A percentile compares a stretch with the other conserved stretches of the same genome.
phyloP scores from a whole-genome alignment of 2,888 invertebrate species.

The Drosophila paramelanica region DNA sequence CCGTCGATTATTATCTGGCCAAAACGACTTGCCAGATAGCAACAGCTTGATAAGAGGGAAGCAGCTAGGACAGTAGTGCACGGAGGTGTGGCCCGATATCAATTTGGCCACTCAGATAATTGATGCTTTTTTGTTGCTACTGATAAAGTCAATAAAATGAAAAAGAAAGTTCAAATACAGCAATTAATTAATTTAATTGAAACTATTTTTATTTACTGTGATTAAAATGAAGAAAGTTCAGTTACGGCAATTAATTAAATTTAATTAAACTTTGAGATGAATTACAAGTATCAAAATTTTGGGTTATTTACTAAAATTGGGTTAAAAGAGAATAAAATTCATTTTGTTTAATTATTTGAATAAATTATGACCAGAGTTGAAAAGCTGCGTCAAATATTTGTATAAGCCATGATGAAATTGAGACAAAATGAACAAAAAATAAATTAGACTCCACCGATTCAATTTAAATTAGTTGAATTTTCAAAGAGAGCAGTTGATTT shows the following conservation, averaged over 20 bases:
- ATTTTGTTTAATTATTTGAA: not conserved
- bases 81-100: conserved; percentile 10
- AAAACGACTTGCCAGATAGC: not conserved
- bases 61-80: not conserved
- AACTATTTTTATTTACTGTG: not conserved
- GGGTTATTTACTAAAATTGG: not conserved
- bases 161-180: not conserved
- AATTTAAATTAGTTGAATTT: too few species aligned
- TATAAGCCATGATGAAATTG: too few species aligned
- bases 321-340: not conserved
- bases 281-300: not conserved
- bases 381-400: not conserved
- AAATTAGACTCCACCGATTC: too few species aligned
- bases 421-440: too few species aligned
- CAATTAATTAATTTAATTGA: not conserved
- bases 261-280: not conserved
- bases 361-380: not conserved
- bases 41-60: conserved; percentile 29
- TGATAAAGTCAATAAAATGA: conserved; percentile 6
- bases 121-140: conserved; percentile 18
- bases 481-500: too few species aligned
- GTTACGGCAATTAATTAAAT: not conserved
- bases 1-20: conserved; percentile 58
- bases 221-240: not conserved
- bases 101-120: conserved; percentile 41